These are phyloP conservation scores for Verasper variegatus DNA, from an alignment of 2,113 vertebrate genomes.

Conservation along the genomic window DNA sequence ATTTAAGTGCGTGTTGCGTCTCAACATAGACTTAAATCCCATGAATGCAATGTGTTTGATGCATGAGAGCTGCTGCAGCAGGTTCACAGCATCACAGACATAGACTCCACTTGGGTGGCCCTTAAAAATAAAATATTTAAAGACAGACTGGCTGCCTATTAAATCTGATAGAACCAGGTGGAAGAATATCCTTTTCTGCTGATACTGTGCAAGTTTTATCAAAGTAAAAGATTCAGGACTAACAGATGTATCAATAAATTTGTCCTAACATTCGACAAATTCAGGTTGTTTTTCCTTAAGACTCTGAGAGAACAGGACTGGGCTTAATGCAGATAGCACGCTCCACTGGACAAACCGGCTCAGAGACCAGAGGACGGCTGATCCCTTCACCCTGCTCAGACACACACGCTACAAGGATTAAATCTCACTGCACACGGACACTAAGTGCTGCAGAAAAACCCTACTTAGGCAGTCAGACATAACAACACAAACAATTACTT, in stretches of 20 bases:
- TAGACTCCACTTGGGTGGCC: too few species aligned
- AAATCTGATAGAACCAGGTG: too few species aligned
- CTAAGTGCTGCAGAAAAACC: background rate
- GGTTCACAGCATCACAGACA: too few species aligned
- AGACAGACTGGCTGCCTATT: too few species aligned
- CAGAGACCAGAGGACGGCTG: background rate
- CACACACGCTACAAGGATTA: conserved; percentile 5
- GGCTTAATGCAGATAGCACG: conserved; percentile 18
- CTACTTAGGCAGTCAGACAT: background rate
- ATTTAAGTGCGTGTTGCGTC: too few species aligned
- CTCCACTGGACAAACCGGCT: conserved; percentile 20
- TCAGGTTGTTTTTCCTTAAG: background rate
- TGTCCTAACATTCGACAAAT: background rate
- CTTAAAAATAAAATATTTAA: too few species aligned
- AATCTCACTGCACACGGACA: conserved; percentile 6
- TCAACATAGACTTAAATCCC: background rate
- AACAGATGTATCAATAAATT: background rate
- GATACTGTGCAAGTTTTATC: background rate
- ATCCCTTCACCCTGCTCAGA: conserved; percentile 4
- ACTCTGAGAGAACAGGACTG: background rate
- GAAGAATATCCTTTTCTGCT: too few species aligned
- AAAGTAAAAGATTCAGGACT: background rate
- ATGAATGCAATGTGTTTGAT: background rate
- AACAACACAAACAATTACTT: background rate
- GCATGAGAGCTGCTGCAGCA: background rate